phyloP scores from a whole-genome alignment of 2,113 vertebrate genomes.

The Pseudois nayaur region DNA sequence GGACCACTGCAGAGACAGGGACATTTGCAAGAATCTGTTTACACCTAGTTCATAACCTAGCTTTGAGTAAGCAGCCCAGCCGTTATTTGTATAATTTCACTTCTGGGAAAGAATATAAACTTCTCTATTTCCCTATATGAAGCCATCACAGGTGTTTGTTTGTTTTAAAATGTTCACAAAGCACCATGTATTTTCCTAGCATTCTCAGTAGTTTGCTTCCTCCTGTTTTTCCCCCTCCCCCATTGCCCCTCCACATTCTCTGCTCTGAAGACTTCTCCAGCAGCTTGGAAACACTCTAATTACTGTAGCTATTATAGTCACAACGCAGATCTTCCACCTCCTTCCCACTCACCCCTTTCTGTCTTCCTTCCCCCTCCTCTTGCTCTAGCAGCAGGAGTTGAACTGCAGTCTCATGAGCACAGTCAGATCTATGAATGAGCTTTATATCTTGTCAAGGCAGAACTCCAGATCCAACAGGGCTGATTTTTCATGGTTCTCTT shows the following conservation, averaged over 20 bases:
- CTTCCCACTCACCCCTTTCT: conserved; percentile 50
- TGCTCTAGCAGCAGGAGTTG: conserved; percentile 63
- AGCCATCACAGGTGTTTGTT: not conserved
- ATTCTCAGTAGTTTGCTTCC: conserved; percentile 8
- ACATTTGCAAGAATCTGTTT: not conserved
- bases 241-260: conserved; percentile 14
- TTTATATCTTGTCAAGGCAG: conserved; percentile 67
- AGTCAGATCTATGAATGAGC: conserved; percentile 69
- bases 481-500: conserved; percentile 66
- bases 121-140: not conserved
- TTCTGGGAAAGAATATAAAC: conserved; percentile 34
- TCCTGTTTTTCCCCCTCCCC: not conserved
- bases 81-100: not conserved
- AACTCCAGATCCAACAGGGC: conserved; percentile 61
- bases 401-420: conserved; percentile 66
- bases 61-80: not conserved
- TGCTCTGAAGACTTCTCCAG: conserved; percentile 61
- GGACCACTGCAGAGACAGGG: not conserved
- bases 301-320: conserved; percentile 38
- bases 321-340: conserved; percentile 55
- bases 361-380: not conserved
- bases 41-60: not conserved
- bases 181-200: not conserved
- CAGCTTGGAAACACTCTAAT: conserved; percentile 56
- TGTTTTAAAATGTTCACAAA: conserved; percentile 45